Conservation (phyloP, 2,797 vertebrate genomes). For the Pseudomugil tenellus region DNA sequence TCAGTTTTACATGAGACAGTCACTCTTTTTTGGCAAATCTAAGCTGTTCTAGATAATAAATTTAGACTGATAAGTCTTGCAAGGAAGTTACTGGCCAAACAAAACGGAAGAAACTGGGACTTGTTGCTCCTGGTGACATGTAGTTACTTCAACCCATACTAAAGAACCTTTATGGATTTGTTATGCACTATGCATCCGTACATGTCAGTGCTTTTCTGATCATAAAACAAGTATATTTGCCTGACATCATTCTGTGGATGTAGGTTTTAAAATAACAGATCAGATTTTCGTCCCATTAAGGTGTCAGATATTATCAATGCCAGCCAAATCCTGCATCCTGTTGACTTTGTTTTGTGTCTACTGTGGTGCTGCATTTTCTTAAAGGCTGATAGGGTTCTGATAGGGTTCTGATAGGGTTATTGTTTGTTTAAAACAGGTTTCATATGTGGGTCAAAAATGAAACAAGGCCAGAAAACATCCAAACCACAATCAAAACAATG, state of each 20-base stretch:
- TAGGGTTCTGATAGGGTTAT: background rate
- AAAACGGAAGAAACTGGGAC: conserved; percentile 31
- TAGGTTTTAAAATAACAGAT: conserved; percentile 26
- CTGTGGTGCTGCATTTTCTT: background rate
- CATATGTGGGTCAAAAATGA: conserved; percentile 1
- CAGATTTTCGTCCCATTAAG: conserved; percentile 33
- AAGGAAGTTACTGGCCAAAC: conserved; percentile 35
- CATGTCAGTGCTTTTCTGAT: background rate
- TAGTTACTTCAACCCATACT: background rate
- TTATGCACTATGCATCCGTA: background rate
- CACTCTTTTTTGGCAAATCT: conserved; percentile 16
- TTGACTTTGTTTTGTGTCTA: background rate
- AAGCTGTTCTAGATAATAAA: conserved; percentile 27
- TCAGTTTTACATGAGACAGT: conserved; percentile 13
- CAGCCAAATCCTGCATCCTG: background rate
- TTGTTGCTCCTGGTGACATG: conserved; percentile 53
- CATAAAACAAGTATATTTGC: too few relatives aligned
- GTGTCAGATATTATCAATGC: background rate
- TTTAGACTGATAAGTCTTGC: conserved; percentile 38
- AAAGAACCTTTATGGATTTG: background rate
- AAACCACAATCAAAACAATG: background rate
- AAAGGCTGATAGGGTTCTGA: background rate
- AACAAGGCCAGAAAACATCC: background rate
- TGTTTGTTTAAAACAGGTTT: conserved; percentile 1
- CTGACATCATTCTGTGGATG: background rate